phyloP scores from a whole-genome alignment of 2,797 vertebrate species.

The Glyptemys insculpta region DNA sequence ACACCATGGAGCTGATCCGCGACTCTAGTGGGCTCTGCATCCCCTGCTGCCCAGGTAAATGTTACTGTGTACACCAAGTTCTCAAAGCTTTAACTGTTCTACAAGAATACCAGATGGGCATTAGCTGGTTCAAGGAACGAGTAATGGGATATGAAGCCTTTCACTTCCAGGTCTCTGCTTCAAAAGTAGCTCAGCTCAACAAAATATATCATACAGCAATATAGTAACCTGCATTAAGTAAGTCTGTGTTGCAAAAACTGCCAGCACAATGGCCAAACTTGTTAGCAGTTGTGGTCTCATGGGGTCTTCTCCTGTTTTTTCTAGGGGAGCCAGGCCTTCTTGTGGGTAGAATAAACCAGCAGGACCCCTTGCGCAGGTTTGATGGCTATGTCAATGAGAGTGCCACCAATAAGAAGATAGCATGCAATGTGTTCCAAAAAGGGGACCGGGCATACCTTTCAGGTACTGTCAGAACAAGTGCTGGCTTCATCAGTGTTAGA shows the following conservation, averaged over 20 bases:
- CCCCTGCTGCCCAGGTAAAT: constrained; percentile 86
- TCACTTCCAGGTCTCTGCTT: too few species aligned
- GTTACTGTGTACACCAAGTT: rapidly evolving
- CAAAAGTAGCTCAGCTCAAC: rapidly evolving
- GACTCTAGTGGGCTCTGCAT: constrained; percentile 86
- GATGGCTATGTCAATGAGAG: constrained; percentile 88
- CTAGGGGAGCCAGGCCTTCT: constrained; percentile 88
- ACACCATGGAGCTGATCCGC: constrained; percentile 85
- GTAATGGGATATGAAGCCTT: rapidly evolving
- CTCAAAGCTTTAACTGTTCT: rapidly evolving
- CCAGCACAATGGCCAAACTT: background rate
- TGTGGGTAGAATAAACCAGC: constrained; percentile 86
- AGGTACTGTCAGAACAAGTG: constrained; percentile 67
- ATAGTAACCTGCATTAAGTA: background rate
- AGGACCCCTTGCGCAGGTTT: constrained; percentile 88
- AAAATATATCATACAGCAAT: background rate
- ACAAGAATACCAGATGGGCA: background rate
- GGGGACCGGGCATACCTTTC: constrained; percentile 90
- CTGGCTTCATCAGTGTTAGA: background rate
- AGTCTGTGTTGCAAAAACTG: rapidly evolving
- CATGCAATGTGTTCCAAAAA: constrained; percentile 84
- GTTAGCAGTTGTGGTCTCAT: background rate
- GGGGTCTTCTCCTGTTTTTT: background rate
- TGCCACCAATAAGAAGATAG: constrained; percentile 87
- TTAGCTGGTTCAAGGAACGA: background rate